Evolutionary conservation across 2,888 invertebrate genomes (phyloP).

Genomic region (Dicyrtoma fusca): DNA sequence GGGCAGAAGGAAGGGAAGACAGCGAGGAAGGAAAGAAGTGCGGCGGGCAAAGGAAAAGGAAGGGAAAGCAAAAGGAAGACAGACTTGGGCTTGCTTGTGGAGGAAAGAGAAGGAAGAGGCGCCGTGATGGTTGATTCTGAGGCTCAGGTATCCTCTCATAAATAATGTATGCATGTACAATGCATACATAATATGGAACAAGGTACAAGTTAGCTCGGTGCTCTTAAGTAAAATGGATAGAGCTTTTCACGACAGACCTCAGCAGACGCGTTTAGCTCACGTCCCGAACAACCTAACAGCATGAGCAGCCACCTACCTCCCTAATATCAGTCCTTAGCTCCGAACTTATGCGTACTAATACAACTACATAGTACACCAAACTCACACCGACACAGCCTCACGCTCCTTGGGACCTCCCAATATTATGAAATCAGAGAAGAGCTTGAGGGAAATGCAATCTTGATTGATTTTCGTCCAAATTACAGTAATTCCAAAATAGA

Average conservation of each 20-base stretch:
- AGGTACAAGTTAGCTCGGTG: too few relatives aligned
- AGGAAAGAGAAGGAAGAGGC: background rate
- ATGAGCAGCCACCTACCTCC: too few relatives aligned
- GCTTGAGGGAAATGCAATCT: too few relatives aligned
- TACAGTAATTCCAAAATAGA: too few relatives aligned
- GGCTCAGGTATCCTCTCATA: slow-evolving; percentile 32
- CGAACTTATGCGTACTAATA: background rate
- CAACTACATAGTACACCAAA: background rate
- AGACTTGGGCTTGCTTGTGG: too few relatives aligned
- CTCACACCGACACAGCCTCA: background rate
- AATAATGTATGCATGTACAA: slow-evolving; percentile 21
- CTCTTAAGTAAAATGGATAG: slow-evolving; percentile 4
- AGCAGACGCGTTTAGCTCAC: background rate
- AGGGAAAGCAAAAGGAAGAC: too few relatives aligned
- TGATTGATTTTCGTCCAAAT: background rate
- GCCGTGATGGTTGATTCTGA: slow-evolving; percentile 24
- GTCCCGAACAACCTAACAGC: too few relatives aligned
- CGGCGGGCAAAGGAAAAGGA: background rate
- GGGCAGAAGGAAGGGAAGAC: slow-evolving; percentile 6
- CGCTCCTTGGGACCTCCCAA: too few relatives aligned
- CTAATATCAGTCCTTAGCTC: too few relatives aligned
- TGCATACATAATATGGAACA: slow-evolving; percentile 21
- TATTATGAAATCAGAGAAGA: too few relatives aligned
- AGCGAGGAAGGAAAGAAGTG: background rate
- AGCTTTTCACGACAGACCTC: slow-evolving; percentile 10